Evolutionary conservation across 2,888 invertebrate genomes (phyloP), one percentile per base, ranked within the genome.

Genomic region (Drosophila subsilvestris): DNA sequence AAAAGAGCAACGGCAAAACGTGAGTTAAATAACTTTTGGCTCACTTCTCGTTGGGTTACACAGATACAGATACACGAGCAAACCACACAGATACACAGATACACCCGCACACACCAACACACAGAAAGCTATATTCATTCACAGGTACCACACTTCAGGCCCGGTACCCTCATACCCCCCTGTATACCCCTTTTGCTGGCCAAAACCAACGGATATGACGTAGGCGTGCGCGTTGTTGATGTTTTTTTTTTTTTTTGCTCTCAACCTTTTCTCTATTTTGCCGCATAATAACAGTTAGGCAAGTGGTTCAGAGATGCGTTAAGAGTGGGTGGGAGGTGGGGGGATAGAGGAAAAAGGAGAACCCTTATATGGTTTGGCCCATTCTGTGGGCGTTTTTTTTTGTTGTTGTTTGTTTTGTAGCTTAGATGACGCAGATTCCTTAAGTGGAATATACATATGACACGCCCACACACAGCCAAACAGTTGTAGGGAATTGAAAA

Each of bases 11-110:
- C 43, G 45, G 53, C 42, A 32, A 72, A 88, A 80, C 78, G 88
- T 88, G 80, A 86, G 75, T 71, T 78, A 75, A 76, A 75, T 78
- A 83, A 88, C 62, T 70, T 71, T 75, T 80, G 60, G 79, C 73
- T 70, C 53, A 54, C 56, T 63, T 56, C 37, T 37, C 48, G 29
- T 20, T 62, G 20, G 65, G 63, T 49, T 45, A 53, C 32, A 53
- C 59, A 44, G 49, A 63, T 48, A 42, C 53, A 63, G 51, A 75
- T 29, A 75, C 47, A 53, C 43, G 45, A 58, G 37, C 37, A 42
- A 29, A 32, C 45, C 43, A 50, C 51, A 22, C 12, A 58, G 14
- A 47, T 37, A 18, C 18, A 18, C 37, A n/a, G 29, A 49, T 44
- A 70, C 20, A 70, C 48, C 43, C 10, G 43, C 22, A 12, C 32